phyloP scores from a whole-genome alignment of 1,140 invertebrate genomes.

The Delia radicum region DNA sequence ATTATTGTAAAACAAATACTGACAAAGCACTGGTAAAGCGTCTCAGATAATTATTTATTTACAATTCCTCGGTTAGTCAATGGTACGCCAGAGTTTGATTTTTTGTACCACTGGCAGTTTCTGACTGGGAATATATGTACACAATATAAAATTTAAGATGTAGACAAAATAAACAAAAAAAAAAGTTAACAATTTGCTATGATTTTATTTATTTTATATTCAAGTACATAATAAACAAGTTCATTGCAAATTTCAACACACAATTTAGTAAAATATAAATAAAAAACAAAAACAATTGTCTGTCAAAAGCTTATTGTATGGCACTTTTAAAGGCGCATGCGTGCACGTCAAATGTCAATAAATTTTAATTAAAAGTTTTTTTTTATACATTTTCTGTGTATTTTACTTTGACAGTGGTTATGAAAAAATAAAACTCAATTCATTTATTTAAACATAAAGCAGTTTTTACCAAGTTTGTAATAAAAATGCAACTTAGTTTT shows the following conservation, averaged over 20 bases:
- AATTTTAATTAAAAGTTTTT: neutral
- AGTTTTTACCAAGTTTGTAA: slow-evolving; percentile 10
- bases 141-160: neutral
- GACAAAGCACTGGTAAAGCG: no score
- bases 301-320: neutral
- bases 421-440: neutral
- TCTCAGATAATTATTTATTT: no score
- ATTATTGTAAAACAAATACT: no score
- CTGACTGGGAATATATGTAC: no score
- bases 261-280: neutral
- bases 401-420: neutral
- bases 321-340: slow-evolving; percentile 9
- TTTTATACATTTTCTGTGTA: no score
- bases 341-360: slow-evolving; percentile 19
- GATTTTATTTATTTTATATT: neutral
- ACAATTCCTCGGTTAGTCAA: no score
- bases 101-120: no score
- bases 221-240: slow-evolving; percentile 11
- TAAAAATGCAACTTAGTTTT: neutral
- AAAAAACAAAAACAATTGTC: neutral
- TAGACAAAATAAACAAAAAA: neutral
- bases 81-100: no score
- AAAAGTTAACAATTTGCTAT: neutral
- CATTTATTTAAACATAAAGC: neutral
- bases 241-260: neutral